Conservation (phyloP, 2,113 vertebrate genomes). For the Anolis sagrei region DNA sequence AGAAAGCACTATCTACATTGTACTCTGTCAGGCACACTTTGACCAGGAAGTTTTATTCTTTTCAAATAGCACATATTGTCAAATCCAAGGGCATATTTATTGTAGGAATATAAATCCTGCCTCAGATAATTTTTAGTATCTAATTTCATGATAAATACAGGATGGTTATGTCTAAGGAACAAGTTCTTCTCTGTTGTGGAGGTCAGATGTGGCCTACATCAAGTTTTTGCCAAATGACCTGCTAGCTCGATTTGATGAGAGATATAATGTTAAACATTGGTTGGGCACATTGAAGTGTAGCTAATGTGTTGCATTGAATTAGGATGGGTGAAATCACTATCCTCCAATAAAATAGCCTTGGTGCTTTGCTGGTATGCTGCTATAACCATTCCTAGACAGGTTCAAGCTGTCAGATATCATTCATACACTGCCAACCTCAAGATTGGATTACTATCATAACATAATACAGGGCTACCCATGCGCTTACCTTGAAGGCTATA, state of each 20-base stretch:
- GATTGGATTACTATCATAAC: too few relatives aligned
- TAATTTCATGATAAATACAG: background rate
- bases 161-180: background rate
- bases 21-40: background rate
- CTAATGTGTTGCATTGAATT: background rate
- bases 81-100: conserved; percentile 8
- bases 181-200: background rate
- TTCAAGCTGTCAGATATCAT: too few relatives aligned
- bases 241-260: background rate
- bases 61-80: conserved; percentile 14
- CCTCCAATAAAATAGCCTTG: background rate
- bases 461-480: too few relatives aligned
- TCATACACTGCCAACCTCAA: too few relatives aligned
- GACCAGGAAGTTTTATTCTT: background rate
- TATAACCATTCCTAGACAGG: too few relatives aligned
- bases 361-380: too few relatives aligned
- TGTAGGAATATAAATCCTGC: background rate
- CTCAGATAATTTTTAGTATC: background rate
- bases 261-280: background rate
- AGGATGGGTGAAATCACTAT: too few relatives aligned
- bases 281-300: background rate
- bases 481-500: too few relatives aligned
- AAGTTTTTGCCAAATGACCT: background rate
- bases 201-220: background rate
- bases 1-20: background rate